phyloP scores from a whole-genome alignment of 2,888 invertebrate genomes.

The Ichneumon xanthorius region DNA sequence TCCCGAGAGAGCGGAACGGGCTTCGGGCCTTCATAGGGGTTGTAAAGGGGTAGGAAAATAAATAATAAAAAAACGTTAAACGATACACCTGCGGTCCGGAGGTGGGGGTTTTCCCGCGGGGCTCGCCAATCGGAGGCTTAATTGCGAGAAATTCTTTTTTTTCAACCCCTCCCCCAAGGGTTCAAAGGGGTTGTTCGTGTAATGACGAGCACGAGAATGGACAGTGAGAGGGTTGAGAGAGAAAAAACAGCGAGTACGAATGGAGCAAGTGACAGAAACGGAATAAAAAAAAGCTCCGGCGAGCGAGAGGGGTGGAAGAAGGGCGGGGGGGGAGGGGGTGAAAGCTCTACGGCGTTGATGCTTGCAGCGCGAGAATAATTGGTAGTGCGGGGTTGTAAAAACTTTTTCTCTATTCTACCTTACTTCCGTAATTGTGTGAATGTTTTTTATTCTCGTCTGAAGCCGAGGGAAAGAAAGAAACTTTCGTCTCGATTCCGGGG shows the following conservation, averaged over 20 bases:
- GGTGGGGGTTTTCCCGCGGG: conserved; percentile 3
- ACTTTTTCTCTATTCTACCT: conserved; percentile 38
- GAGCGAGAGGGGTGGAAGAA: not conserved
- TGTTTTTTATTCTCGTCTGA: conserved; percentile 30
- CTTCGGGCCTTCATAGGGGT: conserved; percentile 1
- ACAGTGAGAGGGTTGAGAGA: conserved; percentile 7
- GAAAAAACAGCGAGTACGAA: conserved; percentile 21
- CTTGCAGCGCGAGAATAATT: conserved; percentile 55
- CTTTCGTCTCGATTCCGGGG: conserved; percentile 43
- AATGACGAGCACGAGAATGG: conserved; percentile 17
- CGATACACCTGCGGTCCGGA: not conserved
- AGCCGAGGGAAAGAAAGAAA: conserved; percentile 44
- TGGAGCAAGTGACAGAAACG: conserved; percentile 16
- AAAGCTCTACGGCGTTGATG: conserved; percentile 37
- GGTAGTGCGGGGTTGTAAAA: conserved; percentile 48
- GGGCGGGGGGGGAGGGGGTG: conserved; percentile 12
- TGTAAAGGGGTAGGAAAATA: not conserved
- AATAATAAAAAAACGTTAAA: not conserved
- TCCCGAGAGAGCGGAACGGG: conserved; percentile 3
- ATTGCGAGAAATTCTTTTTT: conserved; percentile 14
- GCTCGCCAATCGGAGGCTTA: conserved; percentile 22
- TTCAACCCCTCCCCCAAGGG: not conserved
- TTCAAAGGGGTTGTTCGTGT: conserved; percentile 23
- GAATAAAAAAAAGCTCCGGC: not conserved
- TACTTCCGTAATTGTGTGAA: conserved; percentile 51